phyloP scores from a whole-genome alignment of 2,113 vertebrate genomes.

The Okapia johnstoni region DNA sequence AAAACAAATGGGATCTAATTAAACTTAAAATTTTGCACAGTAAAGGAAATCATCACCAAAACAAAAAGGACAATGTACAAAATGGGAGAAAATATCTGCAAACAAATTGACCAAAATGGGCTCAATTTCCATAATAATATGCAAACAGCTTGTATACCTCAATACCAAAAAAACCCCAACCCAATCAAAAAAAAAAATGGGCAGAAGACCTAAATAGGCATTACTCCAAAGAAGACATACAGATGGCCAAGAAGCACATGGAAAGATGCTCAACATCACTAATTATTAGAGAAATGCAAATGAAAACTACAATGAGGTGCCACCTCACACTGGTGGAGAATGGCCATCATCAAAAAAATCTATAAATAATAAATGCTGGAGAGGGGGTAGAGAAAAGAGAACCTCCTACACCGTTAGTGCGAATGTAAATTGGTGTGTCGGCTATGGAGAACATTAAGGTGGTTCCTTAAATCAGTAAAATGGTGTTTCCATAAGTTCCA shows the following conservation, averaged over 20 bases:
- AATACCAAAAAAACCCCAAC: background rate
- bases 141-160: background rate
- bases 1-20: background rate
- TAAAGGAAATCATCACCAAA: background rate
- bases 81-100: background rate
- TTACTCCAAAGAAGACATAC: background rate
- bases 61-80: background rate
- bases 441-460: background rate
- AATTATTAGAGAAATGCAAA: background rate
- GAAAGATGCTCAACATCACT: background rate
- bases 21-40: background rate
- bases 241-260: background rate
- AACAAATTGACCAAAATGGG: background rate
- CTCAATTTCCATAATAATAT: background rate
- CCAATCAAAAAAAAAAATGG: background rate
- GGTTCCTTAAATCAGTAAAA: background rate
- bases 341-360: background rate
- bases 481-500: background rate
- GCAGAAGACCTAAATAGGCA: background rate
- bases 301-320: background rate
- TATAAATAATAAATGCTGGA: background rate
- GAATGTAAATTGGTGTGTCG: background rate
- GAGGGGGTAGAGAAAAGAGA: background rate
- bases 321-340: background rate
- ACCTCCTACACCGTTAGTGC: background rate